Percentiles rank a stretch among this genome's conserved stretches.
Evolutionary conservation across 2,797 vertebrate species (phyloP).

Genomic region (Sebastes goodei): DNA sequence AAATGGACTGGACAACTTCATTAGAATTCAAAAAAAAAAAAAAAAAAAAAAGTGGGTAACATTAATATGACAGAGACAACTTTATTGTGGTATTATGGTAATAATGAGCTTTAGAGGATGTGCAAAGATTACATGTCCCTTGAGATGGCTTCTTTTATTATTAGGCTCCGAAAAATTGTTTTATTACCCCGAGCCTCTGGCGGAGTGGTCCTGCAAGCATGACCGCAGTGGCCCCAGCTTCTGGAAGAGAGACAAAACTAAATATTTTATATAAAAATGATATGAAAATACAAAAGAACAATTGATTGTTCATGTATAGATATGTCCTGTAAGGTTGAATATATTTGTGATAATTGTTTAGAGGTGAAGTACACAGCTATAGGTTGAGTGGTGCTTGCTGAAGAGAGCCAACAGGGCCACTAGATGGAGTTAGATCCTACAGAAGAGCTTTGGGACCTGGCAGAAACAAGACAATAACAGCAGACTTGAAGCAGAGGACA

Average conservation of each 20-base stretch:
- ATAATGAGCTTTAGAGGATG: constrained; percentile 84
- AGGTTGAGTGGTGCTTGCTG: constrained; percentile 44
- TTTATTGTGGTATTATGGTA: constrained; percentile 85
- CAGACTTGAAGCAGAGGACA: constrained; percentile 60
- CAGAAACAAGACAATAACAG: constrained; percentile 66
- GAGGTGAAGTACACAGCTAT: constrained; percentile 9
- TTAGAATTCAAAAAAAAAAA: constrained; percentile 72
- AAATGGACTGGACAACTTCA: constrained; percentile 80
- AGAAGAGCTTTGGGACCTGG: constrained; percentile 72
- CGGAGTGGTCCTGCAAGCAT: constrained; percentile 33
- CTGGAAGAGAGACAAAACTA: not conserved
- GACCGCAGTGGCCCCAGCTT: not conserved
- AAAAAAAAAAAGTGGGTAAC: constrained; percentile 71
- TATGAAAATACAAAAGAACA: not conserved
- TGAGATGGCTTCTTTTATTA: constrained; percentile 80
- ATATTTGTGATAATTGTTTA: constrained; percentile 10
- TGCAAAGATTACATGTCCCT: constrained; percentile 81
- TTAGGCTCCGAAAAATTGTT: constrained; percentile 72
- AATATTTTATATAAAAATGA: not conserved
- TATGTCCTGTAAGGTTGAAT: too few relatives aligned
- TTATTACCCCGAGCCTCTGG: constrained; percentile 59
- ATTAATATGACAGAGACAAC: constrained; percentile 86
- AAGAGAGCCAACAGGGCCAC: constrained; percentile 75
- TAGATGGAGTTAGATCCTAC: constrained; percentile 88
- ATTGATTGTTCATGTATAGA: not conserved